phyloP scores from a whole-genome alignment of 2,113 vertebrate genomes.

The Crotalus horridus region DNA sequence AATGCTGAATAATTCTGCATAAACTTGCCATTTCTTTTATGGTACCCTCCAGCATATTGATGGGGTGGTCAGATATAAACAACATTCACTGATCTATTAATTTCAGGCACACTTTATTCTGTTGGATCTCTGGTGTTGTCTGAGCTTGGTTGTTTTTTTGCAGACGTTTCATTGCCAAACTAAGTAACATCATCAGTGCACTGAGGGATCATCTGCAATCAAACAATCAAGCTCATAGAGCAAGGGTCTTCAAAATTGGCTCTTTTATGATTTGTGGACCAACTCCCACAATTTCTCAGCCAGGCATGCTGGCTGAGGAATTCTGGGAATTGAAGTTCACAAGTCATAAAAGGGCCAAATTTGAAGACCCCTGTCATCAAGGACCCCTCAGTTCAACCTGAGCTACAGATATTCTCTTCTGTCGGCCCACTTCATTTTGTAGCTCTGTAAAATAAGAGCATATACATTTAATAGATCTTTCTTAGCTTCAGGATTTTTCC shows the following conservation, averaged over 20 bases:
- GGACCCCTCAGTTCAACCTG: not conserved
- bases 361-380: not conserved
- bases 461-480: not conserved
- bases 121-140: not conserved
- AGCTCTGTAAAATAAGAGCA: not conserved
- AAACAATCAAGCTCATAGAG: not conserved
- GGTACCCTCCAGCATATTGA: not conserved
- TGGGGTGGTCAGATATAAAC: not conserved
- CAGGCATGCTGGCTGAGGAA: too few species aligned
- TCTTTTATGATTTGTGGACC: too few species aligned
- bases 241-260: not conserved
- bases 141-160: not conserved
- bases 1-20: not conserved
- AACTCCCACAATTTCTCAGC: too few species aligned
- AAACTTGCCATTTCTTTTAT: not conserved
- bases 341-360: too few species aligned
- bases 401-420: not conserved
- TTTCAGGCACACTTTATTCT: not conserved
- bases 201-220: not conserved
- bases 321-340: too few species aligned
- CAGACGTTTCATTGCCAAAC: not conserved
- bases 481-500: not conserved
- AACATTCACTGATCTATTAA: not conserved
- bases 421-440: not conserved
- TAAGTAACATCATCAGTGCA: not conserved